Conservation (phyloP, 2,888 invertebrate species). For the Rhyacophila evoluta region DNA sequence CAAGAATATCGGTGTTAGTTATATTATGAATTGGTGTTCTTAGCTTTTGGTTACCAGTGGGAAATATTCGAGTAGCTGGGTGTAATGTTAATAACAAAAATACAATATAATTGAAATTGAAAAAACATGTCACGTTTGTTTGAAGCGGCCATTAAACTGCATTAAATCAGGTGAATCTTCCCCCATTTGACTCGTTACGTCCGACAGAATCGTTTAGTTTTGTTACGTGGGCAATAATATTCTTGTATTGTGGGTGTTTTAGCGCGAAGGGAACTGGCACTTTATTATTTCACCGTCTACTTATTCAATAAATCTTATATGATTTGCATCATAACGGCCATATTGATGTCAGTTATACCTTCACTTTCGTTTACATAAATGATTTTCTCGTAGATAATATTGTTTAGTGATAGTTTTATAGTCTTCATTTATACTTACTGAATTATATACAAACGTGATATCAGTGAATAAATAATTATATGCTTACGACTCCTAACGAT, state of each 20-base stretch:
- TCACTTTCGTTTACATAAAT: not conserved
- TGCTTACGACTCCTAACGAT: no score
- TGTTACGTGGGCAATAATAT: not conserved
- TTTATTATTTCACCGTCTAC: conserved; percentile 10
- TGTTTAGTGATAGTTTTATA: no score
- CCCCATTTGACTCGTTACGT: not conserved
- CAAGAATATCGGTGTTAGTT: no score
- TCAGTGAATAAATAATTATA: no score
- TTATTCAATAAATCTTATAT: not conserved
- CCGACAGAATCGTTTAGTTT: conserved; percentile 10
- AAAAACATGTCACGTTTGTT: not conserved
- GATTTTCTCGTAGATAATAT: not conserved
- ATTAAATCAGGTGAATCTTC: conserved; percentile 2
- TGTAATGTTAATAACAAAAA: not conserved
- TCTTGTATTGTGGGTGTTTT: not conserved
- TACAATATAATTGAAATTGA: not conserved
- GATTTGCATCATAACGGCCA: not conserved
- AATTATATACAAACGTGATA: no score
- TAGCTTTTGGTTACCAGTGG: no score
- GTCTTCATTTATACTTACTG: no score
- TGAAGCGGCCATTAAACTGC: not conserved
- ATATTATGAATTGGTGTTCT: no score
- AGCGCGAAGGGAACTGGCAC: not conserved
- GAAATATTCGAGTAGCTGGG: no score
- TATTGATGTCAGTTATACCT: not conserved